Conservation (phyloP, 2,888 invertebrate genomes). For the Cybosia mesomella region DNA sequence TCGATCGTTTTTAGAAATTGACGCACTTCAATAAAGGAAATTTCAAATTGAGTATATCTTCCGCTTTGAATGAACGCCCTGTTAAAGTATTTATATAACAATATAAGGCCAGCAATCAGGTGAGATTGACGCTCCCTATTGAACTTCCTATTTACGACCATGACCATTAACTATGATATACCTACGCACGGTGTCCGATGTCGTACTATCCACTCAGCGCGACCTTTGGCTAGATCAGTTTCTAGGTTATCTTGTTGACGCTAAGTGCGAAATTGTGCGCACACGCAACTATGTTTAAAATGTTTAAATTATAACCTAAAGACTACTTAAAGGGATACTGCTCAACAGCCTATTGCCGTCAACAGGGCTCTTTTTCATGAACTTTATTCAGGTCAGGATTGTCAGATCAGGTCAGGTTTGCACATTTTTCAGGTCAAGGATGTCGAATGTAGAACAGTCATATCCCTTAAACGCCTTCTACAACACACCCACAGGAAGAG, state of each 20-base stretch:
- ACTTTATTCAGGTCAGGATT: too few species aligned
- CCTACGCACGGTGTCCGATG: constrained; percentile 22
- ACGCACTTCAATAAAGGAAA: neutral
- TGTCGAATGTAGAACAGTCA: too few species aligned
- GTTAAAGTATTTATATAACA: neutral
- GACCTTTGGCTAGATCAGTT: constrained; percentile 19
- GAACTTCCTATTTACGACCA: constrained; percentile 7
- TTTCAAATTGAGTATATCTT: neutral
- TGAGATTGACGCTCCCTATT: constrained; percentile 20
- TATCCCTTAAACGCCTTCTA: too few species aligned
- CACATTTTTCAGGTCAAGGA: too few species aligned
- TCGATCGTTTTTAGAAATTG: neutral
- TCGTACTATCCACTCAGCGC: constrained; percentile 19
- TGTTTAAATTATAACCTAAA: too few species aligned
- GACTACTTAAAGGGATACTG: too few species aligned
- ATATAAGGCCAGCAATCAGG: constrained; percentile 9
- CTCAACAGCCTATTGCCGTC: neutral
- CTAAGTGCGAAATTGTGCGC: constrained; percentile 10
- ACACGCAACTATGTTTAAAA: constrained; percentile 1
- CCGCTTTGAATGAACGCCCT: neutral
- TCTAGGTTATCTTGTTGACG: constrained; percentile 20
- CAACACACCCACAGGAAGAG: too few species aligned
- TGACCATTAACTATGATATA: constrained; percentile 19
- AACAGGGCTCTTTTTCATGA: neutral
- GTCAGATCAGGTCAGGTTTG: neutral